These are phyloP conservation scores for Cheirogaleus major DNA, from an alignment of 2,797 vertebrate genomes.

Conservation along the genomic window DNA sequence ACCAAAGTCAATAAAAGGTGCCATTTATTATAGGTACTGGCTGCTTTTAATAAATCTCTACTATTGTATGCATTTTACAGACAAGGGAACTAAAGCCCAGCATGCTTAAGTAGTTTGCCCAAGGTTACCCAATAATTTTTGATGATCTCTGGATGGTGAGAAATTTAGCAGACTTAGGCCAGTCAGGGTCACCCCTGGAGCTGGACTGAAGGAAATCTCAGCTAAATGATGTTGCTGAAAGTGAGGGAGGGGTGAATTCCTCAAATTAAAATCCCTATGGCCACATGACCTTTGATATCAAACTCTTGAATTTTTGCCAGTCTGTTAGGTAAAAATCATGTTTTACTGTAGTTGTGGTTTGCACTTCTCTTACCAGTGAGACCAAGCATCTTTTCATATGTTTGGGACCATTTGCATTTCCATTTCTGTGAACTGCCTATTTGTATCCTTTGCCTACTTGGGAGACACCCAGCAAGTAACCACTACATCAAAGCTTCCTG, in stretches of 20 bases:
- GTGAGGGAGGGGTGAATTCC: neutral
- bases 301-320: neutral
- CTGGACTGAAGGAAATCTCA: neutral
- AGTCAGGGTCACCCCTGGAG: neutral
- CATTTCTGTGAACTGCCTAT: neutral
- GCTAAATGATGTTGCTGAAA: neutral
- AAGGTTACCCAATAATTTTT: neutral
- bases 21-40: neutral
- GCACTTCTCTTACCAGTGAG: conserved; percentile 8
- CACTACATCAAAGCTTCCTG: neutral
- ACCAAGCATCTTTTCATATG: neutral
- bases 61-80: neutral
- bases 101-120: neutral
- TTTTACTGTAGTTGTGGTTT: neutral
- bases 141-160: neutral
- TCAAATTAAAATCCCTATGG: neutral
- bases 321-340: neutral
- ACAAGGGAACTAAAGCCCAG: neutral
- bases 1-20: neutral
- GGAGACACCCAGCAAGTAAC: conserved; percentile 1
- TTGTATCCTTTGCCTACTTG: conserved; percentile 18
- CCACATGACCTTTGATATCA: neutral
- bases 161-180: neutral
- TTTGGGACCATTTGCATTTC: neutral
- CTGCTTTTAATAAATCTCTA: neutral